phyloP scores from a whole-genome alignment of 2,888 invertebrate genomes.

The Monoplex corrugatus region DNA sequence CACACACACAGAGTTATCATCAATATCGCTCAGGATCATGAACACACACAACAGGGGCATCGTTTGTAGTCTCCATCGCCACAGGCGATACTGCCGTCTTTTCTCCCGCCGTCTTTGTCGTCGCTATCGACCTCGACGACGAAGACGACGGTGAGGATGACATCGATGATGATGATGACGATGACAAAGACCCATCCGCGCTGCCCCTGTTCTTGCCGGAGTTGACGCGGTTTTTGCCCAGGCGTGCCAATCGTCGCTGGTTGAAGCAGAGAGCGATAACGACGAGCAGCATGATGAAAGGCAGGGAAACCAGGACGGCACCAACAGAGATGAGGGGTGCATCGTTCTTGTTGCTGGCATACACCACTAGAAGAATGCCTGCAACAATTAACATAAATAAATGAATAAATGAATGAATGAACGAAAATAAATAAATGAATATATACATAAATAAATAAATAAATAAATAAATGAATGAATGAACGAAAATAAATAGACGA shows the following conservation, averaged over 20 bases:
- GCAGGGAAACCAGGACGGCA: slow-evolving; percentile 63
- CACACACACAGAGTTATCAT: no score
- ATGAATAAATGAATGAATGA: background rate
- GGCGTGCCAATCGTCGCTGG: slow-evolving; percentile 60
- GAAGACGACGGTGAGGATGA: background rate
- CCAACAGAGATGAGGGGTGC: slow-evolving; percentile 65
- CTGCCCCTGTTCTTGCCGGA: background rate
- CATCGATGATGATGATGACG: background rate
- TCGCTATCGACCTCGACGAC: background rate
- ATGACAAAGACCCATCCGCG: background rate
- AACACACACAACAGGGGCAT: background rate
- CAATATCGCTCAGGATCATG: background rate
- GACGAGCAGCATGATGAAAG: slow-evolving; percentile 62
- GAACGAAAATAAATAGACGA: no score
- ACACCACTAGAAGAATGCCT: slow-evolving; percentile 70
- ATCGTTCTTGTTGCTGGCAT: slow-evolving; percentile 65
- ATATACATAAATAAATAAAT: slow-evolving; percentile 34
- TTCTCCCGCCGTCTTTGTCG: background rate
- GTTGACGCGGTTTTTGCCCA: slow-evolving; percentile 52
- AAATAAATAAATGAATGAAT: background rate
- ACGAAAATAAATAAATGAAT: background rate
- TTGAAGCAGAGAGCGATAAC: slow-evolving; percentile 62
- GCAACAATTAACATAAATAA: slow-evolving; percentile 3
- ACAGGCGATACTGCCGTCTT: background rate
- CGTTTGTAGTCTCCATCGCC: background rate